Evolutionary conservation across 2,113 vertebrate species (phyloP), one percentile per base, ranked within the genome.

Genomic region (Diadophis punctatus): DNA sequence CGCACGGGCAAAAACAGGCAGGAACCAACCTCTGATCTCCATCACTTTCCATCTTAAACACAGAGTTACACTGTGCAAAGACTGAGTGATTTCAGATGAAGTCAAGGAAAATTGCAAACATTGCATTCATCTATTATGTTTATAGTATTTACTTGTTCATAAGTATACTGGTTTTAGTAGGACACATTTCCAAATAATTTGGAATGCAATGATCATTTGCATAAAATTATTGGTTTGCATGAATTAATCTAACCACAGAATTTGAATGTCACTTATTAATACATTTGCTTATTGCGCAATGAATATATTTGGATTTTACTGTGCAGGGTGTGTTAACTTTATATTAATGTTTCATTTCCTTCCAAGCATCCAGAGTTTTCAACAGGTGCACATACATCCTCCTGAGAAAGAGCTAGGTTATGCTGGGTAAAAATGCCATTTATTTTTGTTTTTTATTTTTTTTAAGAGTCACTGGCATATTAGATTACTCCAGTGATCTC

Each of bases 201-300:
- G 39, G 16, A 27, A n/a, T 30, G 23, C 30, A n/a, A 5, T 30
- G 9, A 30, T 49, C 18, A 51, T 51, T 49, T 49, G 46, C 30
- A 63, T 87, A 39, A 58, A 60, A 60, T 25, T 49, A 91, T 30
- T 25, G 55, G 23, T 60, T 63, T 91, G 49, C 34, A 55, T 55
- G 25, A n/a, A 7, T 80, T 23, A 55, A 80, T 63, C n/a, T n/a
- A 91, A 96, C 96, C 95, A 94, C 93, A 95, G 93, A 93, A 96
- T 90, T 86, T 91, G 91, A 86, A 91, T 39, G 86, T 87, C 86
- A 27, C 27, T 92, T 53, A 22, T 16, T 43, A 51, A 34, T 22
- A 34, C 1, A 8, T 34, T 43, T 68, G 30, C 2, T 88, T 52
- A 10, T 56, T 53, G 86, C 20, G 0, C 46, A 58, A 51, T 39